phyloP scores from a whole-genome alignment of 30 jellyfish, hydroid and myxozoan species.

The Aurelia sp. region DNA sequence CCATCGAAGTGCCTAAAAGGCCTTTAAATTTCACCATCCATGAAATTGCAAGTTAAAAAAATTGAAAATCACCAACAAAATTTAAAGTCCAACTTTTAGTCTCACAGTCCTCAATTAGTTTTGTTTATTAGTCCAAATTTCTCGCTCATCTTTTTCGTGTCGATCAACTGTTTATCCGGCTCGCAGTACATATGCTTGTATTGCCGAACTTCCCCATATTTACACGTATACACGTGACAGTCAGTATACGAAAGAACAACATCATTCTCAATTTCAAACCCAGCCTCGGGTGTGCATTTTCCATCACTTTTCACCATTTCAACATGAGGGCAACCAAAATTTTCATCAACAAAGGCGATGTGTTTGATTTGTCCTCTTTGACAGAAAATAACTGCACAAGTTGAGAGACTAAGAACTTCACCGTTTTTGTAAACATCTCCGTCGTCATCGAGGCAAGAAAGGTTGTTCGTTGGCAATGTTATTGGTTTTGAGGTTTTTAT shows the following conservation, averaged over 20 bases:
- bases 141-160: background rate
- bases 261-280: constrained; percentile 30
- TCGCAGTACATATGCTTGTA: constrained; percentile 20
- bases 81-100: too few species aligned
- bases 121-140: constrained; percentile 8
- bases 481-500: background rate
- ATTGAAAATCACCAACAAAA: too few species aligned
- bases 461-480: background rate
- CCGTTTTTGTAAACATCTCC: constrained; percentile 13
- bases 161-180: constrained; percentile 21
- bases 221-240: constrained; percentile 33
- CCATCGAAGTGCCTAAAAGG: too few species aligned
- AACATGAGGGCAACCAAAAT: constrained; percentile 44
- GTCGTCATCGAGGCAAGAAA: constrained; percentile 5
- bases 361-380: constrained; percentile 12
- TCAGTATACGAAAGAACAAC: constrained; percentile 18
- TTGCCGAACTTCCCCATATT: constrained; percentile 19
- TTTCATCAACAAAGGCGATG: constrained; percentile 32
- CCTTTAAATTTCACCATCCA: too few species aligned
- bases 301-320: constrained; percentile 51
- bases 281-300: constrained; percentile 47
- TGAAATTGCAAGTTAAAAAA: too few species aligned
- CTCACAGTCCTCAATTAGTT: background rate
- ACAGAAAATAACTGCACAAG: constrained; percentile 46
- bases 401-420: constrained; percentile 21